Evolutionary conservation across 2,797 vertebrate genomes (phyloP).

Genomic region (Gymnopithys bicolor): DNA sequence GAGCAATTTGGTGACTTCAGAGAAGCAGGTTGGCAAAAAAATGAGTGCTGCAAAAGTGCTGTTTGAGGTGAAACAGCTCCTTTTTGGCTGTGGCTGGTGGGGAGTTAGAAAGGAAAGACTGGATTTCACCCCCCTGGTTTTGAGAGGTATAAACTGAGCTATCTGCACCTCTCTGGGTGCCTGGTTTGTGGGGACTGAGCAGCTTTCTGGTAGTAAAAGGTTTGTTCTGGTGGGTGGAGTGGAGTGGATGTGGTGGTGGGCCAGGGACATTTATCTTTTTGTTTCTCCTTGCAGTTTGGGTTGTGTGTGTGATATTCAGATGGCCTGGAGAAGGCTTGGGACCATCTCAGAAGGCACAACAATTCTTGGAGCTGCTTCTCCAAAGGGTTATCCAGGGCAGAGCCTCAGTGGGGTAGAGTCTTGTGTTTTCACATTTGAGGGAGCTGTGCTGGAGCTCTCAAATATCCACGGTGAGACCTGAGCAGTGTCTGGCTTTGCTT

Average conservation of each 20-base stretch:
- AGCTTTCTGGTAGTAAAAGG: not conserved
- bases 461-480: accelerated
- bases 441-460: not conserved
- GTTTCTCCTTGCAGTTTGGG: not conserved
- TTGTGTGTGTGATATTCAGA: not conserved
- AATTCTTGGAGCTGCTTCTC: not conserved
- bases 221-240: not conserved
- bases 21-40: not conserved
- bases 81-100: not conserved
- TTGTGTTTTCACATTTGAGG: not conserved
- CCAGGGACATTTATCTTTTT: not conserved
- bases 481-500: not conserved
- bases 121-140: not conserved
- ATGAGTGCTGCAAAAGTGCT: not conserved
- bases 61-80: not conserved
- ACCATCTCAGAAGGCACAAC: not conserved
- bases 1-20: not conserved
- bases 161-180: accelerated
- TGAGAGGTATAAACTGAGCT: accelerated
- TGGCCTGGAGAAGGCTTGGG: not conserved
- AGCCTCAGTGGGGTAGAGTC: not conserved
- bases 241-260: not conserved
- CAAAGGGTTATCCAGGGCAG: not conserved
- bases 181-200: not conserved
- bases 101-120: not conserved